Evolutionary conservation across 2,113 vertebrate genomes (phyloP), one percentile per base, ranked within the genome.

Genomic region (Syngnathus scovelli): DNA sequence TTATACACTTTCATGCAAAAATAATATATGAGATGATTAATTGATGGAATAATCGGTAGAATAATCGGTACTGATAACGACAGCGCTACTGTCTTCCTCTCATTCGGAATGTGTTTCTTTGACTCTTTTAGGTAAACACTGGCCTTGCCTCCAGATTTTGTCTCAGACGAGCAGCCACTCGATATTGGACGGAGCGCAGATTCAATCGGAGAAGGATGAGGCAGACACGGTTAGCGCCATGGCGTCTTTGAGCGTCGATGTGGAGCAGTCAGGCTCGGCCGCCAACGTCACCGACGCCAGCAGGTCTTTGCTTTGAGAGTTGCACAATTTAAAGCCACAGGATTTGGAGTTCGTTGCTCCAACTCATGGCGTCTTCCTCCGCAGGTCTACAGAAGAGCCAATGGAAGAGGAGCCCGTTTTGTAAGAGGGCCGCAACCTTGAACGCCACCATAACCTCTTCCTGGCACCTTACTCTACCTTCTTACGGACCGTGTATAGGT

Each of bases 331-430:
- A 41, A 9, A 5, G 7, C 38, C 7, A 33, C 3, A 33, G 27
- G 2, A 33, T 33, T 33, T 3, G 0, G 27, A 33, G 27, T 33
- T 3, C 2, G 27, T 33, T 3, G 27, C 2, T 33, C 27, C 2
- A 9, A n/a, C 13, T 52, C 9, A 9, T 3, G 48, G 48, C 3
- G 18, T 62, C 52, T 18, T 21, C 11, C 9, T 16, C 46, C 16
- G 7, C 83, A 89, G 87, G 80, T 86, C 81, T 9, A 76, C 79
- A 15, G 87, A 88, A 69, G 87, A 89, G 75, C 87, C 87, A 2
- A 89, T 89, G 87, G 87, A 89, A 63, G 86, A 88, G 59, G 87
- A 89, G 79, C 86, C 84, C 4, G 73, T 85, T 0, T 74, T 87
- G 64, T 89, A 89, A 77, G 76, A 78, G 92, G 92, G 70, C 78